Conservation (phyloP, 1,140 invertebrate genomes). For the Brachionus calyciflorus region DNA sequence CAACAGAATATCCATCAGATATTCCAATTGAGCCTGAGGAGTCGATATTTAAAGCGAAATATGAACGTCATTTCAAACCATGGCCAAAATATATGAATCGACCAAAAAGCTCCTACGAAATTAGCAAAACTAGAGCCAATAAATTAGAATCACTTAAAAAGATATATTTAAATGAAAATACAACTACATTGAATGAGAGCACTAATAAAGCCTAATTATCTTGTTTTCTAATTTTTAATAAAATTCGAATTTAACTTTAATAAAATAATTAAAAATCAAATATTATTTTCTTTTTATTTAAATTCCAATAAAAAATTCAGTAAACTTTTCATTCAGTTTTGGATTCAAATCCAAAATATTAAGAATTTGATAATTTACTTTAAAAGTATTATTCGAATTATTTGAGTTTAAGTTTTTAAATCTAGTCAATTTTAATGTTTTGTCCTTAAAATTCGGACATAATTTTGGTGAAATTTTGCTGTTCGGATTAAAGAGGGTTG, state of each 20-base stretch:
- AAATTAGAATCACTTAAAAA: slow-evolving; percentile 38
- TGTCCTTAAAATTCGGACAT: too few species aligned
- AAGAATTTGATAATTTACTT: too few species aligned
- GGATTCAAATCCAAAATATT: slow-evolving; percentile 8
- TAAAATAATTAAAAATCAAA: not conserved
- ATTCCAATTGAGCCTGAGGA: slow-evolving; percentile 43
- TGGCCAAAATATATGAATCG: slow-evolving; percentile 45
- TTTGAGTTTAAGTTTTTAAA: too few species aligned
- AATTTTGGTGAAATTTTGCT: too few species aligned
- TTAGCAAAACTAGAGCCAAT: slow-evolving; percentile 10
- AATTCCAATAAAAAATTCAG: too few species aligned
- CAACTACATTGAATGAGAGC: not conserved
- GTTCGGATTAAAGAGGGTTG: too few species aligned
- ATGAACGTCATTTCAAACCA: slow-evolving; percentile 42
- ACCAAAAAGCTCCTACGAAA: slow-evolving; percentile 4
- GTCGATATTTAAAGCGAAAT: slow-evolving; percentile 12
- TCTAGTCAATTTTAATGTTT: too few species aligned
- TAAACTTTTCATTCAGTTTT: too few species aligned
- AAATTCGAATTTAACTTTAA: too few species aligned
- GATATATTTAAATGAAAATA: not conserved
- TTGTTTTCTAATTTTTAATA: too few species aligned
- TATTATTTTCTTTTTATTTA: not conserved
- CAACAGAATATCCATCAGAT: slow-evolving; percentile 19
- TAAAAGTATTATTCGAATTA: too few species aligned
- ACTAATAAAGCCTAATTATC: too few species aligned